Evolutionary conservation across 1,140 invertebrate genomes (phyloP), one percentile per base, ranked within the genome.

Genomic region (Rhynchophorus ferrugineus): DNA sequence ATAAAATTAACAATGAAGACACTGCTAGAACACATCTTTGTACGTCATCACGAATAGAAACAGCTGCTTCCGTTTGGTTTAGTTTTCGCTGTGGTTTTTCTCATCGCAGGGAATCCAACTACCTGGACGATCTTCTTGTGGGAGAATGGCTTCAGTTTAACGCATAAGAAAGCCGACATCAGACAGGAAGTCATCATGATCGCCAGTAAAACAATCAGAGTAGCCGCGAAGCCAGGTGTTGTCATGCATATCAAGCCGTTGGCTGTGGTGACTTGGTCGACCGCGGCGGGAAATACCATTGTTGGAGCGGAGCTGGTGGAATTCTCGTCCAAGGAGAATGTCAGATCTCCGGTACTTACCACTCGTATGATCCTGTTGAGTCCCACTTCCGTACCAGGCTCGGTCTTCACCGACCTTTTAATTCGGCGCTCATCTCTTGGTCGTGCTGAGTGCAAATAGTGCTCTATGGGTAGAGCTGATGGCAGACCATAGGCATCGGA

Each of bases 241-340:
- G 90, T 93, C 87, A 95, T 92, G 68, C 91, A 95, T 47, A 95
- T 90, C 55, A 90, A 73, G 13, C 81, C 80, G 19, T 36, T 56
- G 6, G 63, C 59, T 9, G 62, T 37, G 3, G 66, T 57, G 16
- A 62, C 45, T 51, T 72, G 45, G 64, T 81, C 78, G 57, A 73
- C 72, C 51, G 71, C 63, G 17, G 73, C 73, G 2, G 85, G 82
- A 61, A 85, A 83, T 1, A 86, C 78, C 70, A 87, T 80, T 0
- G 84, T 82, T 57, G 78, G 79, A 6, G 79, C 75, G 35, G 69
- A 65, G 3, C 73, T 67, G 24, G 75, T 72, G 3, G 63, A 75
- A 18, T 72, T 74, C 39, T 86, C 84, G 34, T 83, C 81, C 42
- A 90, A 76, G 16, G 84, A 75, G 66, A 92, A 91, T 24, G 89